These are phyloP conservation scores for Florisuga fusca DNA, from an alignment of 2,797 vertebrate genomes.

Conservation along the genomic window DNA sequence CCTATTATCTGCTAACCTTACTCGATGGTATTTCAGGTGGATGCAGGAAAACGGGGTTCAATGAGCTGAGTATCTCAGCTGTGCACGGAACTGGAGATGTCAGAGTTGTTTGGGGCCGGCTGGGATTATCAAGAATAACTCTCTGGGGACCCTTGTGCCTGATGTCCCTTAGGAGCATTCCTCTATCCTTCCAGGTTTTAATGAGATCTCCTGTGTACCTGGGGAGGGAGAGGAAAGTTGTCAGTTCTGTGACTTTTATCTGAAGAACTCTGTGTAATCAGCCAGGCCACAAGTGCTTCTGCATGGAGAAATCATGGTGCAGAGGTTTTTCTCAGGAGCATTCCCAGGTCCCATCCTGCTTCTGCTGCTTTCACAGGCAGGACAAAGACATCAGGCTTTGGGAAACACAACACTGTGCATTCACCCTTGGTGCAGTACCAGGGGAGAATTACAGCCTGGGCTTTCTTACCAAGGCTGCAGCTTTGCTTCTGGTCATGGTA, in stretches of 20 bases:
- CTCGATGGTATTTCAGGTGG: neutral
- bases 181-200: neutral
- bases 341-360: neutral
- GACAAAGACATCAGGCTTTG: slow-evolving; percentile 14
- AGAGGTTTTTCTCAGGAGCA: neutral
- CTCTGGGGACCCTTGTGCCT: neutral
- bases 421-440: slow-evolving; percentile 45
- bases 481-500: slow-evolving; percentile 27
- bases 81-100: neutral
- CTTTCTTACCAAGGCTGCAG: slow-evolving; percentile 22
- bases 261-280: slow-evolving; percentile 18
- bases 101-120: neutral
- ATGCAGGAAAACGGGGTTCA: neutral
- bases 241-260: slow-evolving; percentile 42
- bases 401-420: neutral
- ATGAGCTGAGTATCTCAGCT: neutral
- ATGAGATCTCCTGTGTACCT: neutral
- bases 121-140: neutral
- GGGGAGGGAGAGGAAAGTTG: slow-evolving; percentile 7
- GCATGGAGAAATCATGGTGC: neutral
- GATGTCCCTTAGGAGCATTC: neutral
- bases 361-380: neutral
- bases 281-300: neutral
- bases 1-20: neutral
- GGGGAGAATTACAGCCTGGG: slow-evolving; percentile 16